Base-by-base conservation (phyloP, 2,888 invertebrate genomes). In the Tiliacea aurago region DNA sequence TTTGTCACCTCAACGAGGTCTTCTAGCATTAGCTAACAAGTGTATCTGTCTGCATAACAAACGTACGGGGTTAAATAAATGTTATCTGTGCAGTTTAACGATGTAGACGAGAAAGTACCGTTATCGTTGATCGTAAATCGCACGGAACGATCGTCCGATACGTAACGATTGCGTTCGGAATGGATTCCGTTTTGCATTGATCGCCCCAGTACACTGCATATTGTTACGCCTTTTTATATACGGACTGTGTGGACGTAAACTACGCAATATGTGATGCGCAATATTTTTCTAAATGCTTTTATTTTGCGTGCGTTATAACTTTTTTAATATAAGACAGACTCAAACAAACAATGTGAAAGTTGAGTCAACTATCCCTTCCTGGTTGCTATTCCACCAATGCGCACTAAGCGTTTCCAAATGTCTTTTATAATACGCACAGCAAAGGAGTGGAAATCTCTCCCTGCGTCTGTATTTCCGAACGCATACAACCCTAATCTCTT, bases 51-150 rank as follows among this genome's bases (percentile, higher is more conserved):
- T 76, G 55, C 76, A 73, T 58, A 76, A 33, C 63, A 67, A 69
- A 61, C 68, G 62, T 58, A 61, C 72, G 41, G 72, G 66, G 73
- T 85, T 80, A 87, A 89, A 88, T 88, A 88, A 89, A 89, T 88
- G 88, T 88, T 87, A 88, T 87, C 87, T 85, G 85, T 86, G 86
- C 85, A 85, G 78, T 88, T 88, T 89, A 91, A 91, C 92, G 90
- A 88, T 87, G 85, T 89, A 88, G 88, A 90, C 88, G 88, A 85
- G 88, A 89, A 91, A 90, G 89, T 90, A 91, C 89, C 84, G 92
- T 87, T 90, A 90, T 89, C 87, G 89, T 77, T 70, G 87, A 85
- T 85, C 89, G 91, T 92, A 92, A 91, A 92, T 91, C 88, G 90
- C 73, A 76, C 70, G 83, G 71, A 91, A 90, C 91, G 90, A 91